These are phyloP conservation scores for Nettapus auritus DNA, from an alignment of 2,113 vertebrate species.

Conservation along the genomic window DNA sequence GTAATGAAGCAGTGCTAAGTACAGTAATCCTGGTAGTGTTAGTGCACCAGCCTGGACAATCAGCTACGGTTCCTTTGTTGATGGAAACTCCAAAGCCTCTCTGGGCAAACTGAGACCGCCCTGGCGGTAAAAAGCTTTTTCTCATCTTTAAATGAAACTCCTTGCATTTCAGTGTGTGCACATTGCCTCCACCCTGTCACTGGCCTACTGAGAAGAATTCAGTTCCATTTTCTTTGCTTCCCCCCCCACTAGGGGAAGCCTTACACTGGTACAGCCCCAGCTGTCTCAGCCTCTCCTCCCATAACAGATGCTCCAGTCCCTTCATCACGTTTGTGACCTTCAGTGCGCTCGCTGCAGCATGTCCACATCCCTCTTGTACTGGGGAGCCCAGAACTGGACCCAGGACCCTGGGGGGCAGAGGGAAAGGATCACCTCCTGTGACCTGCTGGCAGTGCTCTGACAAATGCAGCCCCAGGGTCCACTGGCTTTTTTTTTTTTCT, in stretches of 20 bases:
- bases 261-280: background rate
- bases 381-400: background rate
- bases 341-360: background rate
- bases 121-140: background rate
- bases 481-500: background rate
- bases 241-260: background rate
- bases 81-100: background rate
- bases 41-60: background rate
- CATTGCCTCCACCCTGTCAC: background rate
- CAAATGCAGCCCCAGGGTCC: background rate
- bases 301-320: background rate
- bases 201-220: background rate
- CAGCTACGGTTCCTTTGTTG: background rate
- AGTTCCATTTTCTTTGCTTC: background rate
- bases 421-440: background rate
- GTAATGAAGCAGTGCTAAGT: background rate
- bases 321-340: background rate
- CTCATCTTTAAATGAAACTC: background rate
- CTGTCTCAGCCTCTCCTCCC: background rate
- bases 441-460: background rate
- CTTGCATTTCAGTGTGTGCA: background rate
- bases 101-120: background rate
- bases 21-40: background rate
- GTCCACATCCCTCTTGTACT: background rate
- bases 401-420: background rate